Base-by-base conservation (phyloP, 2,797 vertebrate species). In the Lepus oiostolus region DNA sequence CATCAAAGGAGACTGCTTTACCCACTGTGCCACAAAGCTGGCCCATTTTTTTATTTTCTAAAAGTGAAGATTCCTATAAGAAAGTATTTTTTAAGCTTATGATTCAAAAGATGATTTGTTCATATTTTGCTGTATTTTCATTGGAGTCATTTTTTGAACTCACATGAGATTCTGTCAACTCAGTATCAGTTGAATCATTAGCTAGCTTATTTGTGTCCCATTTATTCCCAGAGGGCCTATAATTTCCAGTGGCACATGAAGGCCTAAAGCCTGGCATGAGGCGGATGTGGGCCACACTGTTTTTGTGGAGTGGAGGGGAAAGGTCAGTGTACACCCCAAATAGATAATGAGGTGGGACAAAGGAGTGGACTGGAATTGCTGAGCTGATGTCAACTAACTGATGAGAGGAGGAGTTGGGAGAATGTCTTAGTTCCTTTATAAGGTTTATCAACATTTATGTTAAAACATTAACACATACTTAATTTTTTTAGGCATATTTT, bases 401-500 rank as follows among this genome's bases (percentile, higher is more conserved):
- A 80, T 90, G 60, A 79, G 75, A 84, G 30, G 60, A 62, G 91
- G 22, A 94, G 85, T 83, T 90, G 71, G n/a, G 92, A 95, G 84
- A 79, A 82, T 97, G 86, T 91, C 22, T 95, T 96, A 28, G 93
- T 95, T 96, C 91, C 80, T 95, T 94, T 95, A 77, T 96, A 96
- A 96, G 67, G 63, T 89, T 88, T 91, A 85, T 52, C 93, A 94
- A 68, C 86, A 91, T 95, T 95, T 86, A 83, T 93, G 96, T 96
- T 91, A 83, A 96, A 84, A 83, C 88, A 95, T 97, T 97, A 96
- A 97, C 85, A 92, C 91, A 76, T 92, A 93, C 95, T 97, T 97
- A 95, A 97, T 98, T 97, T 97, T 95, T 98, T 96, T 93, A 99
- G 98, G 97, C 98, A 99, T 97, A 98, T 98, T 97, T 99, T 99